A percentile compares a stretch with the other conserved stretches of the same genome.
Evolutionary conservation across 1,140 invertebrate species (phyloP).

Genomic region (Phocides pigmalion): DNA sequence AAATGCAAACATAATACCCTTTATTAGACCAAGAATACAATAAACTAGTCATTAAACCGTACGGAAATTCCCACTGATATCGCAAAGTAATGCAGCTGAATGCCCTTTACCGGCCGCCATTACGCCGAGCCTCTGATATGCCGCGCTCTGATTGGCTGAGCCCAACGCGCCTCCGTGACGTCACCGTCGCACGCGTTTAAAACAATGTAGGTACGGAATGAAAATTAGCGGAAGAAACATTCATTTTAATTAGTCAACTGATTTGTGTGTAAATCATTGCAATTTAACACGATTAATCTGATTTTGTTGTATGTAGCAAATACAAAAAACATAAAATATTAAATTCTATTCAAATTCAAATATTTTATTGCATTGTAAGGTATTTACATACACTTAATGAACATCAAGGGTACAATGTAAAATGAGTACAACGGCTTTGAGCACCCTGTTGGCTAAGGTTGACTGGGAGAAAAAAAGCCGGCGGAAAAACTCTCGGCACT

Average conservation of each 20-base stretch:
- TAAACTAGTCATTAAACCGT: constrained; percentile 5
- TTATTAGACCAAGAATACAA: neutral
- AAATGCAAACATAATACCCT: neutral
- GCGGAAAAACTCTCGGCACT: no score
- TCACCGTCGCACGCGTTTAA: constrained; percentile 59
- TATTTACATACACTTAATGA: no score
- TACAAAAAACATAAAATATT: no score
- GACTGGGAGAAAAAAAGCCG: no score
- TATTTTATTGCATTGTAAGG: no score
- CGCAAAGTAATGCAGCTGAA: neutral
- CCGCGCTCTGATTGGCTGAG: constrained; percentile 54
- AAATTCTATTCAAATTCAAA: no score
- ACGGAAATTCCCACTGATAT: constrained; percentile 25
- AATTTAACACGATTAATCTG: no score
- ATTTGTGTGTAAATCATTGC: no score
- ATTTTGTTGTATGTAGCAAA: no score
- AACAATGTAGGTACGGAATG: constrained; percentile 39
- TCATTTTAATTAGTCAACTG: neutral
- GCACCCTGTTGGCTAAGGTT: no score
- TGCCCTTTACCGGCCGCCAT: constrained; percentile 48
- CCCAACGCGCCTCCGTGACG: constrained; percentile 66
- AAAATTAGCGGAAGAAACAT: constrained; percentile 13
- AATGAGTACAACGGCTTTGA: no score
- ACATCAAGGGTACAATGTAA: no score
- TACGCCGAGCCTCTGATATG: constrained; percentile 64